Conservation (phyloP, 2,113 vertebrate species). For the Myodes glareolus region DNA sequence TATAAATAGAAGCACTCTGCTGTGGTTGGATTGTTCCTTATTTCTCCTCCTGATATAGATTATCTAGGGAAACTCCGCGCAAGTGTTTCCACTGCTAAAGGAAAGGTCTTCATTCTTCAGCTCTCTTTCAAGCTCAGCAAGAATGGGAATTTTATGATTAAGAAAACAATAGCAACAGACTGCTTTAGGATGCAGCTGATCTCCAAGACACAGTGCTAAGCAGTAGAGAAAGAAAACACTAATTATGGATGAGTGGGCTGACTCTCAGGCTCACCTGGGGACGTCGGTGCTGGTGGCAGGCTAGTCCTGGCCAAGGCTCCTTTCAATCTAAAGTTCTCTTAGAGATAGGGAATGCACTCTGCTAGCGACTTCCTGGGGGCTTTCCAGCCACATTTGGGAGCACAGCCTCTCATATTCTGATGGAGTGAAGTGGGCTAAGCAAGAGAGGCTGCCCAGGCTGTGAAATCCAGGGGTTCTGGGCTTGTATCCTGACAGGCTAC, state of each 20-base stretch:
- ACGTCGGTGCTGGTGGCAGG: neutral
- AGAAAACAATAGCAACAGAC: neutral
- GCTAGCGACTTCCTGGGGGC: neutral
- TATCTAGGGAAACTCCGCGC: neutral
- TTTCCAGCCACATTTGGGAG: neutral
- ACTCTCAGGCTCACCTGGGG: neutral
- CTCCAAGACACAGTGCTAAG: neutral
- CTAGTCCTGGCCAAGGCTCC: neutral
- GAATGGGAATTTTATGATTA: constrained; percentile 7
- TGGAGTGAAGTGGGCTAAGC: neutral
- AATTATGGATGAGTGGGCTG: neutral
- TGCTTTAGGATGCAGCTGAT: neutral
- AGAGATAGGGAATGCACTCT: neutral
- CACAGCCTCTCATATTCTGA: neutral
- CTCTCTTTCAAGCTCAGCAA: constrained; percentile 7
- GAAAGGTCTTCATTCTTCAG: neutral
- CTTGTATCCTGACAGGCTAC: neutral
- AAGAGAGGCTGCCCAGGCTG: neutral
- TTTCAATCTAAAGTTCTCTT: neutral
- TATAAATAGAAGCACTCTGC: constrained; percentile 58
- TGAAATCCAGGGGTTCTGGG: neutral
- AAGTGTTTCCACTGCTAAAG: constrained; percentile 30
- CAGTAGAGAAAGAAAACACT: neutral
- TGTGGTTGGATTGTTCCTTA: constrained; percentile 49
- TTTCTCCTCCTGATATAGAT: constrained; percentile 42